Evolutionary conservation across 2,113 vertebrate genomes (phyloP).

Genomic region (Phrynosoma platyrhinos): DNA sequence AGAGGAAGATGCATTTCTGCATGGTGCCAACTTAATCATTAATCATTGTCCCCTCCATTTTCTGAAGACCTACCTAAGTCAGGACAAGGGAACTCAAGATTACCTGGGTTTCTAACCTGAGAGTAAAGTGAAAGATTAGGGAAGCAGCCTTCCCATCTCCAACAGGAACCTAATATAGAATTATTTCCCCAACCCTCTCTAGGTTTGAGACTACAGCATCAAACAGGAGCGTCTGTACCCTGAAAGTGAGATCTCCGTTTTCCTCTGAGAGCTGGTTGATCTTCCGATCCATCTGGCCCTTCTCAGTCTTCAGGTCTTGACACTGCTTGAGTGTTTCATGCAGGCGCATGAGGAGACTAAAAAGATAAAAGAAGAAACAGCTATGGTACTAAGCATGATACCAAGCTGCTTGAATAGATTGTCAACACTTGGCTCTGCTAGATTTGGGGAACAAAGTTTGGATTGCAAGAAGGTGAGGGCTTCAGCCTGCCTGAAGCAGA

Average conservation of each 20-base stretch:
- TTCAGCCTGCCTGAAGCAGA: too few relatives aligned
- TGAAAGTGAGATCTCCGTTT: constrained; percentile 87
- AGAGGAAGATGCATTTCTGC: background rate
- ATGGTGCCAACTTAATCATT: background rate
- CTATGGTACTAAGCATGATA: background rate
- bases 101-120: background rate
- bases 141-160: too few relatives aligned
- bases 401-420: too few relatives aligned
- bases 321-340: constrained; percentile 85
- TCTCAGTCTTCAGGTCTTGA: constrained; percentile 86
- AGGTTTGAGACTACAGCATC: too few relatives aligned
- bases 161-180: too few relatives aligned
- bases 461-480: too few relatives aligned
- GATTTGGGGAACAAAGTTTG: too few relatives aligned
- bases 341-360: constrained; percentile 83
- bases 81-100: background rate
- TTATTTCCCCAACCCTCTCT: too few relatives aligned
- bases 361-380: background rate
- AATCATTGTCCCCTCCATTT: too few relatives aligned
- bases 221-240: constrained; percentile 71
- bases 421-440: too few relatives aligned
- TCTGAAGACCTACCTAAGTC: background rate
- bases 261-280: constrained; percentile 86
- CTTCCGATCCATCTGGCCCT: constrained; percentile 88
- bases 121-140: too few relatives aligned